A percentile compares a stretch with the other conserved stretches of the same genome.
Conservation (phyloP, 2,888 invertebrate genomes). For the Geotrupes spiniger region DNA sequence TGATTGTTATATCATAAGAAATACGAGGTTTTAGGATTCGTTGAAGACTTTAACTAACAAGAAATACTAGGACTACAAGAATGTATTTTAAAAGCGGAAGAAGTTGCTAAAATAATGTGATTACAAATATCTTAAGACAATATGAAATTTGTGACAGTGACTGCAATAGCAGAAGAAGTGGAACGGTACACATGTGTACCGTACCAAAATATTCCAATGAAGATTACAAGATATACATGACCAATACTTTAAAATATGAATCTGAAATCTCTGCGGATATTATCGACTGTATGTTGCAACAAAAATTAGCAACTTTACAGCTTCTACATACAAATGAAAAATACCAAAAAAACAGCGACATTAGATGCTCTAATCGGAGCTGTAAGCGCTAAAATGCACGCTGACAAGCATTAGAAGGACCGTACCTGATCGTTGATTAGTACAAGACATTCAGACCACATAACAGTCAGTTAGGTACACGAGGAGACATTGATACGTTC, state of each 20-base stretch:
- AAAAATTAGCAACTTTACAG: slow-evolving; percentile 1
- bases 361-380: slow-evolving; percentile 14
- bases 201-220: no score
- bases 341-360: slow-evolving; percentile 10
- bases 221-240: no score
- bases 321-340: slow-evolving; percentile 11
- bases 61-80: no score
- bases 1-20: no score
- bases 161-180: no score
- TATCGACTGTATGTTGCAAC: not conserved
- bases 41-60: no score
- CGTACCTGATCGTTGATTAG: slow-evolving; percentile 34
- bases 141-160: no score
- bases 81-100: no score
- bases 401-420: slow-evolving; percentile 34
- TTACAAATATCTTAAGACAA: no score
- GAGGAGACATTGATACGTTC: not conserved
- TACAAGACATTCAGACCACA: slow-evolving; percentile 39
- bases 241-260: not conserved
- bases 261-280: slow-evolving; percentile 1
- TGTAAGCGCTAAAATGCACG: slow-evolving; percentile 33
- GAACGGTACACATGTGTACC: no score
- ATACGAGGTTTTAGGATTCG: no score
- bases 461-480: slow-evolving; percentile 24
- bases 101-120: no score